These are phyloP conservation scores for Mobula hypostoma DNA, from an alignment of 2,113 vertebrate species.

Conservation along the genomic window DNA sequence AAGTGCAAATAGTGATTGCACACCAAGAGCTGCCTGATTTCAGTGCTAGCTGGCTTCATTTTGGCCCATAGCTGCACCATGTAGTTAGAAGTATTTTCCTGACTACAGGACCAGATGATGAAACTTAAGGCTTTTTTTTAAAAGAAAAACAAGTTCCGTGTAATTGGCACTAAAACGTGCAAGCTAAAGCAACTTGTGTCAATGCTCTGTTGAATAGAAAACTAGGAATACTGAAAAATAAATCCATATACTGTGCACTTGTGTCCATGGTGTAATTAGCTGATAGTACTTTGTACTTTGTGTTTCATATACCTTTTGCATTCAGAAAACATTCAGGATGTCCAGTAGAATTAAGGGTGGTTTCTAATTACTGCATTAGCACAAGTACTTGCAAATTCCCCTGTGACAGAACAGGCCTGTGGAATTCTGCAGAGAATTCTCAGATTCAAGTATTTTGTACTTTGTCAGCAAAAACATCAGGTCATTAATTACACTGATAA, in stretches of 20 bases:
- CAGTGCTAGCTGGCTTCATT: neutral
- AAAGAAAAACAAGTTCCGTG: neutral
- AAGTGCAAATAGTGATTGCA: neutral
- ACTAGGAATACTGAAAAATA: constrained; percentile 22
- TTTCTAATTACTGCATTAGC: neutral
- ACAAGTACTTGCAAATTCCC: neutral
- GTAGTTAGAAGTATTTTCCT: neutral
- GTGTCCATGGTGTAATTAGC: constrained; percentile 27
- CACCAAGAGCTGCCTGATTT: too few species aligned
- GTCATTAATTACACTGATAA: neutral
- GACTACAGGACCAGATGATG: neutral
- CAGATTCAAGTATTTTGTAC: neutral
- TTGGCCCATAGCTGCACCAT: neutral
- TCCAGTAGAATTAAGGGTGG: neutral
- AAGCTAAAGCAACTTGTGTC: neutral
- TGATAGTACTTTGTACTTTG: constrained; percentile 16
- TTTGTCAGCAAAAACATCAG: neutral
- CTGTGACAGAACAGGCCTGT: neutral
- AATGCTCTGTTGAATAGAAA: constrained; percentile 4
- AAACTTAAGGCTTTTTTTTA: neutral
- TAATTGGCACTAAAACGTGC: neutral
- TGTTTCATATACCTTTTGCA: constrained; percentile 1
- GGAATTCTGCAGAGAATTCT: neutral
- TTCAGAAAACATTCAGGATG: neutral
- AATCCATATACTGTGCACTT: neutral